phyloP scores from a whole-genome alignment of 2,797 vertebrate genomes.

The Miichthys miiuy region DNA sequence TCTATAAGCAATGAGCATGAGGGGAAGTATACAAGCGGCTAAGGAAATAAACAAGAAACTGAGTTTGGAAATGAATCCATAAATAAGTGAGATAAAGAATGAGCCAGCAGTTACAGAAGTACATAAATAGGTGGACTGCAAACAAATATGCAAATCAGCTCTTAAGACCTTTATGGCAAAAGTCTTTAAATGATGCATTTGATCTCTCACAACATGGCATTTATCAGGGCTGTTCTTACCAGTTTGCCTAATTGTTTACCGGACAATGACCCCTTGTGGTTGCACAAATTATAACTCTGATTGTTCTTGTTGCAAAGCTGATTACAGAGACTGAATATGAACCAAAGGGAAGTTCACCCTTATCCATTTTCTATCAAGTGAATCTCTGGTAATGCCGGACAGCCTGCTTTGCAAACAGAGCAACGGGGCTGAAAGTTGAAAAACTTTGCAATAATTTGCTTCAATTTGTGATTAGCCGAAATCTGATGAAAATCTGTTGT shows the following conservation, averaged over 20 bases:
- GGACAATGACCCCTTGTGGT: neutral
- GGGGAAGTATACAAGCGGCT: neutral
- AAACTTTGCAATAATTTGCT: neutral
- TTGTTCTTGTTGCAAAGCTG: neutral
- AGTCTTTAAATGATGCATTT: no score
- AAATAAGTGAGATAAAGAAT: neutral
- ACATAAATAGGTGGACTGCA: neutral
- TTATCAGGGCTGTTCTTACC: no score
- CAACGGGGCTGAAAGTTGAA: neutral
- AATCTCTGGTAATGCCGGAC: no score
- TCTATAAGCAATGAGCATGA: neutral
- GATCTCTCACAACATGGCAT: no score
- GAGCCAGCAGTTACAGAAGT: neutral
- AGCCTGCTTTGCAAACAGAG: neutral
- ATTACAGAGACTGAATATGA: no score
- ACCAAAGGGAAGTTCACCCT: no score
- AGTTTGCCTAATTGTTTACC: neutral
- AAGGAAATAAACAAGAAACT: neutral
- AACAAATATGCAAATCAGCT: neutral
- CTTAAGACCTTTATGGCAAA: neutral
- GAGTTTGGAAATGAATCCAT: neutral
- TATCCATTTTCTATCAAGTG: no score
- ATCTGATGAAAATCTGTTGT: no score
- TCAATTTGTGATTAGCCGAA: no score
- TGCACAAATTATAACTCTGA: neutral